Evolutionary conservation across 1,140 invertebrate genomes (phyloP), one percentile per base, ranked within the genome.

Genomic region (Macrocentrus cingulum): DNA sequence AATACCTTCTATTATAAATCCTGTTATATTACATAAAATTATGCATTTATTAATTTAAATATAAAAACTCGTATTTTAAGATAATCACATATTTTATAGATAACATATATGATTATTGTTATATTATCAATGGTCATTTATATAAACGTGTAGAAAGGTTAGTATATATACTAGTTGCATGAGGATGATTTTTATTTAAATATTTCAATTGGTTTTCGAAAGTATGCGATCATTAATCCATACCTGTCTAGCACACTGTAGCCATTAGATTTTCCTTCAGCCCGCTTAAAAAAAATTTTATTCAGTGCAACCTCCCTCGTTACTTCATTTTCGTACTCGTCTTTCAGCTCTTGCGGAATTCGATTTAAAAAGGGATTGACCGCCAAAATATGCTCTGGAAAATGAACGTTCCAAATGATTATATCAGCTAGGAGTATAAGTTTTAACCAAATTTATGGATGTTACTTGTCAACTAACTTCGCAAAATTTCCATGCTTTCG

Each of bases 341-440:
- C 80, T 36, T 84, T 83, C 2, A 87, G 58, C 0, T 83, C 69
- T 0, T 77, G 62, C 0, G 90, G 87, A 55, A 94, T 85, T 19
- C 84, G 74, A 2, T 82, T 73, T 37, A 89, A 66, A 65, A 92
- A 92, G 0, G 91, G 91, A 69, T 89, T 91, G 2, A 92, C 85
- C 0, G 90, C 88, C 56, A 79, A 79, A 0, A 87, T 80, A 20
- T 89, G 85, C 65, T 87, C 90, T 91, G 67, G 42, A 66, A 59
- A n/a, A 15, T 46, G 19, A 44, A 19, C 32, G 11, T 45, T 52
- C 16, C 20, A 32, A 44, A 25, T n/a, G n/a, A n/a, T n/a, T 18
- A 23, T 25, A 44, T 46, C 23, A 41, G 20, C 37, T 44, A 22
- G 19, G 11, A 16, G n/a, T n/a, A n/a, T n/a, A 39, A 37, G 19